Evolutionary conservation across 2,888 invertebrate genomes (phyloP), one percentile per base, ranked within the genome.

Genomic region (Folsomia candida): DNA sequence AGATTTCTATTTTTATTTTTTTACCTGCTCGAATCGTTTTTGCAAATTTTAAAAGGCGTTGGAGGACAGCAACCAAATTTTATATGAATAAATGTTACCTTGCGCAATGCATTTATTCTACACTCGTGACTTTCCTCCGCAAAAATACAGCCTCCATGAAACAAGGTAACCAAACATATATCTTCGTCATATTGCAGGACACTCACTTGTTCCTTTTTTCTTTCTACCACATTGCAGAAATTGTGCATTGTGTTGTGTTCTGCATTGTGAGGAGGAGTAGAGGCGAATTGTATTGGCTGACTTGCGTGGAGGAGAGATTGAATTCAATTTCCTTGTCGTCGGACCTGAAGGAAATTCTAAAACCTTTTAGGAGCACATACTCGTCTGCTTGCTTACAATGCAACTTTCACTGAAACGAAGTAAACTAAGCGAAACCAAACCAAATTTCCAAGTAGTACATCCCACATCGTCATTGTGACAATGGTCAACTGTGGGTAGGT

Each of bases 301-400:
- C 9, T 6, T 57, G 57, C 6, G 24, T 14, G 14, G n/a, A 29
- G 61, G 20, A 26, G 61, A 61, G 61, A 61, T 61, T 61, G n/a
- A 61, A 61, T 61, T 29, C 61, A 61, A 61, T 61, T 61, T 61
- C 61, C 61, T 26, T 9, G 27, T n/a, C 14, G 27, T n/a, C 26
- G 61, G 28, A 18, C 61, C 61, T 61, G 61, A 61, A 61, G n/a
- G 29, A 61, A 61, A 61, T 61, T 28, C 28, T 26, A 61, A 59
- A 59, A 28, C 28, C 54, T 22, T 54, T 54, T 54, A 4, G 54
- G n/a, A 54, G 11, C 18, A 54, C 6, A 54, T 54, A 54, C 54
- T 54, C 54, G 18, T 54, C 54, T 6, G n/a, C 54, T 14, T 54
- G 18, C 54, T 54, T 6, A 37, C 37, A 14, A 37, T 37, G 6